phyloP scores from a whole-genome alignment of 1,140 invertebrate genomes.

The Sesamia nonagrioides region DNA sequence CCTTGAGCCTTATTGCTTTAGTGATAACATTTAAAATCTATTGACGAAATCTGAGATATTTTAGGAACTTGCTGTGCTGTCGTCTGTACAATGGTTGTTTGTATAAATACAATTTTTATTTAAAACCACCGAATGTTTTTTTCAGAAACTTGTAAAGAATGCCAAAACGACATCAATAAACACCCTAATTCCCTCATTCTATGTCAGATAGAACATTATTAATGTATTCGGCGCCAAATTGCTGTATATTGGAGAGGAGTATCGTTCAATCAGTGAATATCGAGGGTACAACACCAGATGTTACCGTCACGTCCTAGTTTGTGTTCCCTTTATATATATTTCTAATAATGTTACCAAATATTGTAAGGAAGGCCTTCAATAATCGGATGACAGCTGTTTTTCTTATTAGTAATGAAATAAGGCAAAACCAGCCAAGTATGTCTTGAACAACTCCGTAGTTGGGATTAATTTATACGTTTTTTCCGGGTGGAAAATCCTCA shows the following conservation, averaged over 20 bases:
- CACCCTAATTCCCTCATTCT: background rate
- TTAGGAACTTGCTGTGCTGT: too few relatives aligned
- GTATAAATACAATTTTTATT: background rate
- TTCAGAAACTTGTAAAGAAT: background rate
- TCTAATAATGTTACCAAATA: constrained; percentile 41
- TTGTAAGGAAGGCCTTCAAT: constrained; percentile 30
- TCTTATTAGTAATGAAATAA: constrained; percentile 8
- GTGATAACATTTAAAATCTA: too few relatives aligned
- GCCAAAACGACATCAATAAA: constrained; percentile 14
- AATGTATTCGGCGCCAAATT: constrained; percentile 47
- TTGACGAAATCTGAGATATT: too few relatives aligned
- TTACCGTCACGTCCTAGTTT: constrained; percentile 6
- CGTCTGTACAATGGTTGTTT: too few relatives aligned
- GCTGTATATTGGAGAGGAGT: constrained; percentile 31
- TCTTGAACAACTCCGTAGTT: background rate
- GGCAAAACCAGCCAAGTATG: background rate
- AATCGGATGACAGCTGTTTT: constrained; percentile 39
- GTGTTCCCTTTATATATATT: constrained; percentile 29
- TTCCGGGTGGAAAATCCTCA: too few relatives aligned
- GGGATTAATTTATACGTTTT: too few relatives aligned
- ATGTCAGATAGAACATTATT: constrained; percentile 20
- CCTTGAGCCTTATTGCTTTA: too few relatives aligned
- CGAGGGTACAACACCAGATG: constrained; percentile 39
- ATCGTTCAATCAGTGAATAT: constrained; percentile 47
- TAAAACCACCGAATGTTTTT: background rate